A percentile compares a stretch with the other conserved stretches of the same genome.
These are phyloP conservation scores for Drosophila grimshawi DNA, from an alignment of 1,140 invertebrate genomes.

Conservation along the genomic window DNA sequence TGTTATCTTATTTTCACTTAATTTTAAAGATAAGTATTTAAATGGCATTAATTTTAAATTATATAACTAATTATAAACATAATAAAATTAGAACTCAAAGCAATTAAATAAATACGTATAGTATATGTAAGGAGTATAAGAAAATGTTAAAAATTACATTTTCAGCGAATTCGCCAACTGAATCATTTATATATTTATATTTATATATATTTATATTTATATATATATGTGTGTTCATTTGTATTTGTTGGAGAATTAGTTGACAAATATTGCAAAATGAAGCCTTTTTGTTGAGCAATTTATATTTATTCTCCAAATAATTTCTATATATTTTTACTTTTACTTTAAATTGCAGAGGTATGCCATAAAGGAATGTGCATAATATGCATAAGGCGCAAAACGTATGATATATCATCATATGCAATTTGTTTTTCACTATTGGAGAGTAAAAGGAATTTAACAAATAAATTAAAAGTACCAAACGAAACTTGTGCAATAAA, in stretches of 20 bases:
- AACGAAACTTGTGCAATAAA: slow-evolving; percentile 59
- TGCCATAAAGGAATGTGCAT: slow-evolving; percentile 57
- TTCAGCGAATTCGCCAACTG: slow-evolving; percentile 20
- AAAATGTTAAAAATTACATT: slow-evolving; percentile 1
- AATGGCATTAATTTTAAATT: slow-evolving; percentile 35
- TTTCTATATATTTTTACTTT: slow-evolving; percentile 19
- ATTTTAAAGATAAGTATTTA: slow-evolving; percentile 29
- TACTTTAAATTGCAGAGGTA: slow-evolving; percentile 34
- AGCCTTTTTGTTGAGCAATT: slow-evolving; percentile 53
- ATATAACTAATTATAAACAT: slow-evolving; percentile 42
- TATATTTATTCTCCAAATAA: slow-evolving; percentile 29
- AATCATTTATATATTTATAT: not conserved
- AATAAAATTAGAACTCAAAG: slow-evolving; percentile 37
- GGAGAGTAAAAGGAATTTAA: slow-evolving; percentile 27
- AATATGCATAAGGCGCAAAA: slow-evolving; percentile 24
- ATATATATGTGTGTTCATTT: slow-evolving; percentile 15
- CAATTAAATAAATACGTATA: slow-evolving; percentile 38
- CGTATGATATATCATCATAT: slow-evolving; percentile 15
- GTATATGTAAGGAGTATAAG: no score
- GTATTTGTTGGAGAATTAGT: slow-evolving; percentile 37
- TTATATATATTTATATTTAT: slow-evolving; percentile 17
- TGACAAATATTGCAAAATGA: slow-evolving; percentile 69
- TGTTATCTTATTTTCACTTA: slow-evolving; percentile 26
- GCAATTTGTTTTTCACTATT: not conserved
- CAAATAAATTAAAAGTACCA: slow-evolving; percentile 58